These are phyloP conservation scores for Cecropterus lyciades DNA, from an alignment of 1,140 invertebrate genomes.

Conservation along the genomic window DNA sequence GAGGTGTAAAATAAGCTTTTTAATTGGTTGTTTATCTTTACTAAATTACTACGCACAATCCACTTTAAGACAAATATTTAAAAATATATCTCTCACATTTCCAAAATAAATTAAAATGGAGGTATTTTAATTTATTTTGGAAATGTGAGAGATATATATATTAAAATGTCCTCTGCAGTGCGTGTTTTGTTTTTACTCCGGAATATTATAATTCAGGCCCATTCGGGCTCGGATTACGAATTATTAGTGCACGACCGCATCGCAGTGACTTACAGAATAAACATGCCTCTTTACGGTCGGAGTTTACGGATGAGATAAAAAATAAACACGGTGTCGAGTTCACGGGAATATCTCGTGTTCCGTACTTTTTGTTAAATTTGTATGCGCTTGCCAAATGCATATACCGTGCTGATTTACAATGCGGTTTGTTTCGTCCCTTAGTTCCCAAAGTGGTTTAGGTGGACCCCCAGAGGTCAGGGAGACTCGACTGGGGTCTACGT, in stretches of 20 bases:
- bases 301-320: constrained; percentile 26
- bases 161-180: constrained; percentile 10
- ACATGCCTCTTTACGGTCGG: constrained; percentile 21
- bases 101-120: too few relatives aligned
- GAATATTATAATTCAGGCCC: constrained; percentile 20
- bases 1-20: too few relatives aligned
- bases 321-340: constrained; percentile 2
- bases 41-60: too few relatives aligned
- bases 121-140: too few relatives aligned
- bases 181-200: neutral
- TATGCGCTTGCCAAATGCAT: neutral
- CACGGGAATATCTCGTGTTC: neutral
- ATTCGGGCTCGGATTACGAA: constrained; percentile 11
- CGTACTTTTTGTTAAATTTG: neutral
- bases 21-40: too few relatives aligned
- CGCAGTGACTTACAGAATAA: constrained; percentile 24
- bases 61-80: too few relatives aligned
- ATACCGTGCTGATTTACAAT: too few relatives aligned
- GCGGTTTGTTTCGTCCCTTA: too few relatives aligned
- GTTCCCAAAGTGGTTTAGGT: too few relatives aligned
- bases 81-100: neutral
- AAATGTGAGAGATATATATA: neutral
- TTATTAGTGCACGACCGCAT: constrained; percentile 26
- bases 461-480: too few relatives aligned
- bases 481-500: too few relatives aligned